Percentiles rank a stretch among this genome's conserved stretches.
These are phyloP conservation scores for Entomobrya proxima DNA, from an alignment of 2,888 invertebrate species.

Conservation along the genomic window DNA sequence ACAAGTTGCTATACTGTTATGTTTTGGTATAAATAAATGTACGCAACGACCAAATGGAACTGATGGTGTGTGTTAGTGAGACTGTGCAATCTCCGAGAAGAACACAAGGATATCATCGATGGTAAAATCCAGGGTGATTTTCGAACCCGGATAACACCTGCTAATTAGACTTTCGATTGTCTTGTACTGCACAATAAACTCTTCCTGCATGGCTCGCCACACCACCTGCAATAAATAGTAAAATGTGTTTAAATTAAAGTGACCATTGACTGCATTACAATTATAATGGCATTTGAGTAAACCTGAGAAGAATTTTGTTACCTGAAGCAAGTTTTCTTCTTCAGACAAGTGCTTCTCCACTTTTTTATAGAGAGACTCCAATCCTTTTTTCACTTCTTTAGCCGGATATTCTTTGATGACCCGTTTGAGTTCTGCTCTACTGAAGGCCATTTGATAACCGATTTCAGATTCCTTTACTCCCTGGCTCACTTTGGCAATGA, in stretches of 20 bases:
- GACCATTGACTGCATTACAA: not conserved
- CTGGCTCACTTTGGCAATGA: conserved; percentile 92
- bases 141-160: conserved; percentile 96
- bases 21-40: not conserved
- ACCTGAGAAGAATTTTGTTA: too few relatives aligned
- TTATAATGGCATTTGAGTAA: not conserved
- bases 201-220: conserved; percentile 99
- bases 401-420: conserved; percentile 96
- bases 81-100: conserved; percentile 98
- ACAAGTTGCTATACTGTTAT: not conserved
- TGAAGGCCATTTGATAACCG: conserved; percentile 97
- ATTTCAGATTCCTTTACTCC: conserved; percentile 98
- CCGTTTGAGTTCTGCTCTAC: conserved; percentile 96
- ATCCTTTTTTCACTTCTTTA: conserved; percentile 92
- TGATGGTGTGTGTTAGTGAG: conserved; percentile 83
- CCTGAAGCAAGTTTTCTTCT: conserved; percentile 92
- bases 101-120: conserved; percentile 96
- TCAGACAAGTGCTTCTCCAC: conserved; percentile 98
- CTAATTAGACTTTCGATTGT: conserved; percentile 94
- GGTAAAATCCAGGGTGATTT: conserved; percentile 94
- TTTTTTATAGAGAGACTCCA: conserved; percentile 94
- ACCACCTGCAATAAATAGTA: conserved; percentile 84
- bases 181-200: conserved; percentile 97
- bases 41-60: not conserved
- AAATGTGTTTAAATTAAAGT: not conserved